phyloP scores from a whole-genome alignment of 2,888 invertebrate genomes.

The Campopleginae sp. region DNA sequence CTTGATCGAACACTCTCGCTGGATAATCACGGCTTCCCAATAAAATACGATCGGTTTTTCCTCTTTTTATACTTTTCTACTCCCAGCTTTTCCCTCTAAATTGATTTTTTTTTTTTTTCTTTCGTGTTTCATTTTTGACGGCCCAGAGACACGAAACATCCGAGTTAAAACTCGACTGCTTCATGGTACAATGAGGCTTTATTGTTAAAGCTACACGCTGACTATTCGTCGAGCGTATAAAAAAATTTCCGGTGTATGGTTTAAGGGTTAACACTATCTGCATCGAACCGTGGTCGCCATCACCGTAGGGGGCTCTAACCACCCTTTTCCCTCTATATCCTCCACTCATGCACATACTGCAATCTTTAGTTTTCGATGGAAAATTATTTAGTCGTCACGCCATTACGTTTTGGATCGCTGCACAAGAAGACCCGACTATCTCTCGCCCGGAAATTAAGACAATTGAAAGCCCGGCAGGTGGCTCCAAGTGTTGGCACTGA shows the following conservation, averaged over 20 bases:
- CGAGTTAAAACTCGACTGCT: neutral
- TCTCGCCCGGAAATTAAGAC: conserved; percentile 38
- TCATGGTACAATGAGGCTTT: conserved; percentile 3
- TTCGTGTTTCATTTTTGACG: neutral
- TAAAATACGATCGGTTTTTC: conserved; percentile 2
- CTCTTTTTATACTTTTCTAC: neutral
- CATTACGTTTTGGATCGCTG: neutral
- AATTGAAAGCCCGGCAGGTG: conserved; percentile 34
- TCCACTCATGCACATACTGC: neutral
- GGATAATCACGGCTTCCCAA: neutral
- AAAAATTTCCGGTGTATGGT: conserved; percentile 26
- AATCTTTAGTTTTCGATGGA: neutral
- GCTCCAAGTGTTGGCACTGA: conserved; percentile 5
- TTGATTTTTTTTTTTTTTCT: conserved; percentile 15
- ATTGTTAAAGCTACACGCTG: neutral
- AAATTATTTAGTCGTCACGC: conserved; percentile 25
- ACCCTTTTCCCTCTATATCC: conserved; percentile 2
- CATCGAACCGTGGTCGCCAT: conserved; percentile 2
- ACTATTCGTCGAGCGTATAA: neutral
- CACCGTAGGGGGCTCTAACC: neutral
- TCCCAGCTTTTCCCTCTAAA: too few species aligned
- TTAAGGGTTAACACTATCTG: conserved; percentile 9
- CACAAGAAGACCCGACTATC: neutral
- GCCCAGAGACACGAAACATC: neutral
- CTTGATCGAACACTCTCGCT: neutral